Percentiles rank a stretch among this genome's conserved stretches.
Evolutionary conservation across 1,140 invertebrate genomes (phyloP).

Genomic region (Leptonema lineaticorne): DNA sequence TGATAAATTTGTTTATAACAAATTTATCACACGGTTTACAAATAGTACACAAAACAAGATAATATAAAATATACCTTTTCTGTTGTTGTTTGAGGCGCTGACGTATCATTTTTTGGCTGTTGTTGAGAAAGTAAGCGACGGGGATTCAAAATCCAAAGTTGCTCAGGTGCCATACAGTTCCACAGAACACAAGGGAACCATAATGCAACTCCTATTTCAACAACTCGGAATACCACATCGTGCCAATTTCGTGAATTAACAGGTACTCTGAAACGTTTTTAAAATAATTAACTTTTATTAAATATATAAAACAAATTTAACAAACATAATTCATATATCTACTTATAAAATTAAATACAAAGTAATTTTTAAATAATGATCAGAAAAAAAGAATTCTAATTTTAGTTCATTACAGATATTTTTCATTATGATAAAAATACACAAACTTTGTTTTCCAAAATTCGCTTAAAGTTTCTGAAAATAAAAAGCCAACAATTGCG

Average conservation of each 20-base stretch:
- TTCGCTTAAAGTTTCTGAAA: constrained; percentile 85
- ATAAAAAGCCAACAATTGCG: constrained; percentile 83
- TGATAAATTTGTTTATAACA: too few species aligned
- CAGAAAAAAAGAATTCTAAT: too few species aligned
- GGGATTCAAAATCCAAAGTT: constrained; percentile 92
- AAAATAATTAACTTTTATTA: not conserved
- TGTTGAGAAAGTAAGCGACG: constrained; percentile 73
- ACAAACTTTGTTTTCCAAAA: constrained; percentile 88
- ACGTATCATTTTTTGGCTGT: constrained; percentile 42
- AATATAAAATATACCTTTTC: constrained; percentile 32
- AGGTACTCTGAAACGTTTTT: constrained; percentile 66
- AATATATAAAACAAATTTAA: not conserved
- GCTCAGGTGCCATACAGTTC: constrained; percentile 94
- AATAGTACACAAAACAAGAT: too few species aligned
- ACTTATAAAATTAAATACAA: too few species aligned
- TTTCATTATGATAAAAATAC: too few species aligned
- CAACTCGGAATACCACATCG: constrained; percentile 85
- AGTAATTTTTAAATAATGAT: too few species aligned
- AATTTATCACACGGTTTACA: too few species aligned
- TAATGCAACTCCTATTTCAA: constrained; percentile 89
- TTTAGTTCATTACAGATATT: too few species aligned
- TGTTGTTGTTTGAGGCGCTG: not conserved
- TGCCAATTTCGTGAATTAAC: constrained; percentile 88
- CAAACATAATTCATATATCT: not conserved
- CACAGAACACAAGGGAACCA: constrained; percentile 93